Evolutionary conservation across 2,113 vertebrate genomes (phyloP).

Genomic region (Proterorhinus semilunaris): DNA sequence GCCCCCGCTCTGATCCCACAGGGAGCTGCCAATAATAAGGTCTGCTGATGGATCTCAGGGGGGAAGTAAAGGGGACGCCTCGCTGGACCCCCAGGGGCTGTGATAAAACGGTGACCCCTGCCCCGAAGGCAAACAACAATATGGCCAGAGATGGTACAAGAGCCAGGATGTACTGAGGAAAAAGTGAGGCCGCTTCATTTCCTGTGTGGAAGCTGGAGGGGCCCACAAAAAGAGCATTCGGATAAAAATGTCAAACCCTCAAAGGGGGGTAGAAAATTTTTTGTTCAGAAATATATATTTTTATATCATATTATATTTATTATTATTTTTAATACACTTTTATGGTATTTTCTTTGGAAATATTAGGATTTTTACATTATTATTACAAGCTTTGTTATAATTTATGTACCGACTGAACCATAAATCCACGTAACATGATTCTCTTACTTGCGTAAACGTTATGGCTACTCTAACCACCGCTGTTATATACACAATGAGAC

Average conservation of each 20-base stretch:
- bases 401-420: too few relatives aligned
- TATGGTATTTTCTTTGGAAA: too few relatives aligned
- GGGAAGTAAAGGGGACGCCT: conserved; percentile 39
- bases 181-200: conserved; percentile 33
- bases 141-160: conserved; percentile 34
- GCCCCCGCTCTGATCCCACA: conserved; percentile 20
- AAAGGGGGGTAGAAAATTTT: too few relatives aligned
- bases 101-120: conserved; percentile 36
- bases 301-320: too few relatives aligned
- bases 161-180: conserved; percentile 28
- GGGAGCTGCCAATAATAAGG: conserved; percentile 60
- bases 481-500: too few relatives aligned
- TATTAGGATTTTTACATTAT: too few relatives aligned
- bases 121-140: conserved; percentile 47
- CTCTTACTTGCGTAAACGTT: too few relatives aligned
- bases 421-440: too few relatives aligned
- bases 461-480: too few relatives aligned
- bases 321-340: too few relatives aligned
- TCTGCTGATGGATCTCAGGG: conserved; percentile 51
- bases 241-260: background rate
- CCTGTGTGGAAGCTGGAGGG: conserved; percentile 24
- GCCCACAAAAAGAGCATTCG: conserved; percentile 8
- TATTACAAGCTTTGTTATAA: too few relatives aligned
- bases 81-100: conserved; percentile 49
- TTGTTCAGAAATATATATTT: too few relatives aligned